These are phyloP conservation scores for Pica pica DNA, from an alignment of 2,113 vertebrate genomes.

Conservation along the genomic window DNA sequence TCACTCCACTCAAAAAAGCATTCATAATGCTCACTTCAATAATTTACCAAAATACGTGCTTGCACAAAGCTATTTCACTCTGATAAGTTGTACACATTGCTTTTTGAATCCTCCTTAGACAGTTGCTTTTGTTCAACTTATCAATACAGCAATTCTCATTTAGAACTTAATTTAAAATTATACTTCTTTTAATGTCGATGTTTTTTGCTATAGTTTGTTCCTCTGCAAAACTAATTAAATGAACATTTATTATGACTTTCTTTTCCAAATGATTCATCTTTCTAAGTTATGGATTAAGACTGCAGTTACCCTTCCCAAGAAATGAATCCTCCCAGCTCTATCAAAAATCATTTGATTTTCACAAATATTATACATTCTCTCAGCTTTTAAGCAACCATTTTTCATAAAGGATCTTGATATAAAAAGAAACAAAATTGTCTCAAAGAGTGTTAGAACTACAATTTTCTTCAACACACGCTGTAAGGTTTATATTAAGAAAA, in stretches of 20 bases:
- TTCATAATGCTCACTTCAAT: constrained; percentile 55
- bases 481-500: not conserved
- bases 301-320: not conserved
- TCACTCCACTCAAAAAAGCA: constrained; percentile 44
- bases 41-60: constrained; percentile 44
- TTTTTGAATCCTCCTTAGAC: constrained; percentile 33
- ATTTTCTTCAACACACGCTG: not conserved
- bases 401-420: not conserved
- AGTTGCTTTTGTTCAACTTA: constrained; percentile 46
- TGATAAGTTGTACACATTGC: constrained; percentile 35
- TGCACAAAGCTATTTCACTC: constrained; percentile 43
- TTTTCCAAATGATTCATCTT: not conserved
- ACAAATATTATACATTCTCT: not conserved
- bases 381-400: not conserved
- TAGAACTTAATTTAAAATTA: constrained; percentile 44
- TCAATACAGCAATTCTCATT: constrained; percentile 42
- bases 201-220: constrained; percentile 10
- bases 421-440: not conserved
- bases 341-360: not conserved
- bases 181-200: not conserved
- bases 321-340: not conserved
- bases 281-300: not conserved
- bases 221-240: constrained; percentile 19
- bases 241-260: not conserved
- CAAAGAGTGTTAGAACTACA: too few species aligned